phyloP scores from a whole-genome alignment of 2,797 vertebrate species.

The Typhlichthys eigenmanni region DNA sequence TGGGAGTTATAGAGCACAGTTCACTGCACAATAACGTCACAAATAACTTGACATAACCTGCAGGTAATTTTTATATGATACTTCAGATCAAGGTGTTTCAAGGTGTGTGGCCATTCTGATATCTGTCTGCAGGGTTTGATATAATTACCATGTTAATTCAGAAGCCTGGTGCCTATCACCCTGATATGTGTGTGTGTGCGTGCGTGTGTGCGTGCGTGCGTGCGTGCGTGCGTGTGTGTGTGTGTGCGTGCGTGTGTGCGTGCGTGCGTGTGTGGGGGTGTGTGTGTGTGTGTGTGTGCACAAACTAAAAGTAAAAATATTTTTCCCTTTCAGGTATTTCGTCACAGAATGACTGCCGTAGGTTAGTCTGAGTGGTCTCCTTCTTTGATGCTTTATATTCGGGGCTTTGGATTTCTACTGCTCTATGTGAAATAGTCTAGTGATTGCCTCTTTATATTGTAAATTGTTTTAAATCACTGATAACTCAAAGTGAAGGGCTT shows the following conservation, averaged over 20 bases:
- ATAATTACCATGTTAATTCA: not conserved
- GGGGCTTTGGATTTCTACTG: not conserved
- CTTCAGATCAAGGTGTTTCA: no score
- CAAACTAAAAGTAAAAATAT: not conserved
- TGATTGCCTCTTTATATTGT: not conserved
- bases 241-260: no score
- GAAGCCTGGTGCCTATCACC: not conserved
- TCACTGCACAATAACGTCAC: no score
- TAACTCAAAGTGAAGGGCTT: slow-evolving; percentile 22
- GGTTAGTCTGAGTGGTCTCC: not conserved
- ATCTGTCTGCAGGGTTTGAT: not conserved
- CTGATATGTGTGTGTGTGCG: no score
- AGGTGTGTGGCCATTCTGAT: no score
- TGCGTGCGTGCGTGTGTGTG: no score
- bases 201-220: no score
- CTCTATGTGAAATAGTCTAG: not conserved
- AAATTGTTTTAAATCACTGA: no score
- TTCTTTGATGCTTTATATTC: not conserved
- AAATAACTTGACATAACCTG: no score
- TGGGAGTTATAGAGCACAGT: no score
- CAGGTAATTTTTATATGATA: no score
- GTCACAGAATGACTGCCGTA: not conserved
- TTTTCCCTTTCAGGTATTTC: slow-evolving; percentile 3
- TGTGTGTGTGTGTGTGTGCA: not conserved
- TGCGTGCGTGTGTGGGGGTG: no score